A percentile compares a stretch with the other conserved stretches of the same genome.
Conservation (phyloP, 2,797 vertebrate species). For the Cetoscarus ocellatus region DNA sequence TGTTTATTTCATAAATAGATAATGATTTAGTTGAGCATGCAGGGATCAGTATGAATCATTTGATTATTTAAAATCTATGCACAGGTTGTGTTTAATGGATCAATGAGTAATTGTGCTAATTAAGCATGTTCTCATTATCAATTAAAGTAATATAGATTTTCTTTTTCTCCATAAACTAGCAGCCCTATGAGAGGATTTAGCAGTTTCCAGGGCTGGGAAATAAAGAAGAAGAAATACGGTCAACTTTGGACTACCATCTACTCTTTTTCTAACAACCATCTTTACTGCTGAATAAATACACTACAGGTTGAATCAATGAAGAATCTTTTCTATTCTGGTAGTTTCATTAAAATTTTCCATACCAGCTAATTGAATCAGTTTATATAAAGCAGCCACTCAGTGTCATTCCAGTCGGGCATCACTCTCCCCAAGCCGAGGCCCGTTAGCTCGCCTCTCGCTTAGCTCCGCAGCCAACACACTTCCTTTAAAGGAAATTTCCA, state of each 20-base stretch:
- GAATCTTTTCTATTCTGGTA: neutral
- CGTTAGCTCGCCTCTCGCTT: constrained; percentile 23
- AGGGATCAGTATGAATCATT: too few species aligned
- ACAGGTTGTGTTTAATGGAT: too few species aligned
- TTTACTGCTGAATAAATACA: neutral
- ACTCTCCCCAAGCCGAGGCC: constrained; percentile 14
- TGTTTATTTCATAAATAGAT: too few species aligned
- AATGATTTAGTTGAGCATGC: too few species aligned
- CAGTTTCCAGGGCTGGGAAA: neutral
- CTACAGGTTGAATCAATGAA: neutral
- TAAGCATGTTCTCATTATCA: too few species aligned
- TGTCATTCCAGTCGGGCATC: constrained; percentile 20
- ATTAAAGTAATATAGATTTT: too few species aligned
- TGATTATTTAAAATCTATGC: too few species aligned
- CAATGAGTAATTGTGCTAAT: too few species aligned
- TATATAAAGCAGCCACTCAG: constrained; percentile 2
- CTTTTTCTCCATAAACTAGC: too few species aligned
- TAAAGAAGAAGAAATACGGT: neutral
- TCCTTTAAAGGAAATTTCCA: constrained; percentile 88
- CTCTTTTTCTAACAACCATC: neutral
- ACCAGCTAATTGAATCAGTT: neutral
- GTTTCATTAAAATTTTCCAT: neutral
- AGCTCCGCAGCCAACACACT: constrained; percentile 64
- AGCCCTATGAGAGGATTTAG: neutral
- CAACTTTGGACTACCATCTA: neutral